A percentile compares a stretch with the other conserved stretches of the same genome.
Evolutionary conservation across 2,113 vertebrate species (phyloP).

Genomic region (Phyllostomus hastatus): DNA sequence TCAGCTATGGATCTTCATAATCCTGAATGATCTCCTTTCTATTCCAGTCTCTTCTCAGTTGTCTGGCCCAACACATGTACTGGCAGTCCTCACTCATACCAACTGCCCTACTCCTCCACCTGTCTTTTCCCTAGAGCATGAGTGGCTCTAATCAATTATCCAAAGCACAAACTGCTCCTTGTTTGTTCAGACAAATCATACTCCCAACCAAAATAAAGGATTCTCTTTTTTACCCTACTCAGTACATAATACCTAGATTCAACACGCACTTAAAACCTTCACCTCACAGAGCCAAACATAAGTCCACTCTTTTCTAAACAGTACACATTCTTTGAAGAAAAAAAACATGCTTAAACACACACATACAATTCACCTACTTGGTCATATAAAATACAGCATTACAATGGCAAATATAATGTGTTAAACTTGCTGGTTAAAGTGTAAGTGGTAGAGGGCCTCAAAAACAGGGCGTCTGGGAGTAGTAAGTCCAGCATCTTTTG

Average conservation of each 20-base stretch:
- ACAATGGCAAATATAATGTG: not conserved
- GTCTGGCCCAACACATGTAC: not conserved
- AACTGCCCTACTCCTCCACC: not conserved
- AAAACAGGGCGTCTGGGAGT: not conserved
- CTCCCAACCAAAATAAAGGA: constrained; percentile 28
- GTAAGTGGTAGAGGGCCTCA: not conserved
- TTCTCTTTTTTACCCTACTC: not conserved
- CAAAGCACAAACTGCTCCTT: not conserved
- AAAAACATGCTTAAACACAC: not conserved
- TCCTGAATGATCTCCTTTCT: not conserved
- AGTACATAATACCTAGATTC: not conserved
- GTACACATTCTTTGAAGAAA: not conserved
- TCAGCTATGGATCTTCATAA: not conserved
- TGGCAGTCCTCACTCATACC: not conserved
- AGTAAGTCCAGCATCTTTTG: not conserved
- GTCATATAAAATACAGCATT: not conserved
- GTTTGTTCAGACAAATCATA: constrained; percentile 39
- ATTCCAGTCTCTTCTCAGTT: constrained; percentile 1
- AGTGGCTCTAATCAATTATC: constrained; percentile 36
- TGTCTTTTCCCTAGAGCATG: constrained; percentile 17
- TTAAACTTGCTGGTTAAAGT: not conserved
- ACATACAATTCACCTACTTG: not conserved
- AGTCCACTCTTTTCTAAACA: not conserved
- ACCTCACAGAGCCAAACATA: not conserved
- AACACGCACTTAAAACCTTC: not conserved